Evolutionary conservation across 2,113 vertebrate genomes (phyloP).

Genomic region (Rhea americana): DNA sequence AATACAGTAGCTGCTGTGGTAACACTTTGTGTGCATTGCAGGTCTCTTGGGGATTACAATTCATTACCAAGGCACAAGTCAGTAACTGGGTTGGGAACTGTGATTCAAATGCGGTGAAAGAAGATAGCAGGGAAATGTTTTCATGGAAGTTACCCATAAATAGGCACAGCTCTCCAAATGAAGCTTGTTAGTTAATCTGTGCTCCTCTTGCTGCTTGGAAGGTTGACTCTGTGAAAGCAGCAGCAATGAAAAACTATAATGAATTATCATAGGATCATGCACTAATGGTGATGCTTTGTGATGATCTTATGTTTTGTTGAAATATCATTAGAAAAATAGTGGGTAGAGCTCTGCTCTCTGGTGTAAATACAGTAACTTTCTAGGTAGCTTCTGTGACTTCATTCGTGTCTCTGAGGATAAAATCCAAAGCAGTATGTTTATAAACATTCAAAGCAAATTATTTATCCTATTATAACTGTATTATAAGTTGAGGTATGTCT

Average conservation of each 20-base stretch:
- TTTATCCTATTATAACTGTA: not conserved
- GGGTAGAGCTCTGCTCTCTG: not conserved
- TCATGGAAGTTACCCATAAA: no score
- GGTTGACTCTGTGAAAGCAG: not conserved
- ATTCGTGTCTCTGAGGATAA: not conserved
- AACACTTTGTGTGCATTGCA: accelerated
- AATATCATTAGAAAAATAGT: not conserved
- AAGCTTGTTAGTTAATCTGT: not conserved
- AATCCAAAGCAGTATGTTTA: not conserved
- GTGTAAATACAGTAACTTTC: not conserved
- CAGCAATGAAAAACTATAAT: not conserved
- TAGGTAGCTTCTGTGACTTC: not conserved
- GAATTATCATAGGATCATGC: not conserved
- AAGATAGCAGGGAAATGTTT: not conserved
- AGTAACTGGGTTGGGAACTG: not conserved
- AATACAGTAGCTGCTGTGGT: not conserved
- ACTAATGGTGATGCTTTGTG: not conserved
- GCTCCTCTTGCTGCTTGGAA: not conserved
- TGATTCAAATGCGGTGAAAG: not conserved
- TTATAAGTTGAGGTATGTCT: not conserved
- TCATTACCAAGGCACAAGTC: not conserved
- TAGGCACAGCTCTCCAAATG: accelerated
- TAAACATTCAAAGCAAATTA: not conserved
- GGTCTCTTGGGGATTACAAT: not conserved
- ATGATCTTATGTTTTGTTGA: not conserved